phyloP scores from a whole-genome alignment of 1,140 invertebrate genomes.

The Drosophila trapezifrons region DNA sequence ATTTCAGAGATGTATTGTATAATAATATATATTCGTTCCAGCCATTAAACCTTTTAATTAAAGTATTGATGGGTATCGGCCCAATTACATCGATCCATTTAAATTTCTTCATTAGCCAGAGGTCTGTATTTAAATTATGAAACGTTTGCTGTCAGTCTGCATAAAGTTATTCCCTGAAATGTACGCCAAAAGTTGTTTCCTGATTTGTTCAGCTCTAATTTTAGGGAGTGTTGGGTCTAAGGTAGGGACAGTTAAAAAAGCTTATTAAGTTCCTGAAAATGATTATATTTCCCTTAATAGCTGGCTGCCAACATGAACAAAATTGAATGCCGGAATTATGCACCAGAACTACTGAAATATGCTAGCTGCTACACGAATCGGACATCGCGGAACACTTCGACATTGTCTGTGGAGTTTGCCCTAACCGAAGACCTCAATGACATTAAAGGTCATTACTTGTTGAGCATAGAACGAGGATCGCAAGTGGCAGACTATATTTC shows the following conservation, averaged over 20 bases:
- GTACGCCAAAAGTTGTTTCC: background rate
- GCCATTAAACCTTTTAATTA: background rate
- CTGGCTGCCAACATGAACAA: background rate
- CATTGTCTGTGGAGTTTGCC: constrained; percentile 8
- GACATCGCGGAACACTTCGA: too few relatives aligned
- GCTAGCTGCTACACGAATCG: background rate
- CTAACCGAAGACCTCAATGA: background rate
- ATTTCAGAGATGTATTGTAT: too few relatives aligned
- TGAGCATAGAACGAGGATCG: constrained; percentile 8
- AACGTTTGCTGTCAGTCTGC: background rate
- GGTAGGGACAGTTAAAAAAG: background rate
- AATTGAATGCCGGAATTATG: background rate
- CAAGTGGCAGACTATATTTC: constrained; percentile 14
- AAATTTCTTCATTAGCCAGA: background rate
- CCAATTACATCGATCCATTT: background rate
- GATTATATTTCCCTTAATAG: background rate
- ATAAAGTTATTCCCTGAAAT: background rate
- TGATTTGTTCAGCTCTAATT: background rate
- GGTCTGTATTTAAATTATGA: background rate
- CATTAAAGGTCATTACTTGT: background rate
- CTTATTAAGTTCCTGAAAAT: background rate
- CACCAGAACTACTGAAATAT: background rate
- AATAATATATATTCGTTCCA: background rate
- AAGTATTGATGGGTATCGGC: background rate
- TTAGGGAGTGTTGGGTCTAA: background rate